phyloP scores from a whole-genome alignment of 2,888 invertebrate genomes.

The Mimumesa dahlbomi region DNA sequence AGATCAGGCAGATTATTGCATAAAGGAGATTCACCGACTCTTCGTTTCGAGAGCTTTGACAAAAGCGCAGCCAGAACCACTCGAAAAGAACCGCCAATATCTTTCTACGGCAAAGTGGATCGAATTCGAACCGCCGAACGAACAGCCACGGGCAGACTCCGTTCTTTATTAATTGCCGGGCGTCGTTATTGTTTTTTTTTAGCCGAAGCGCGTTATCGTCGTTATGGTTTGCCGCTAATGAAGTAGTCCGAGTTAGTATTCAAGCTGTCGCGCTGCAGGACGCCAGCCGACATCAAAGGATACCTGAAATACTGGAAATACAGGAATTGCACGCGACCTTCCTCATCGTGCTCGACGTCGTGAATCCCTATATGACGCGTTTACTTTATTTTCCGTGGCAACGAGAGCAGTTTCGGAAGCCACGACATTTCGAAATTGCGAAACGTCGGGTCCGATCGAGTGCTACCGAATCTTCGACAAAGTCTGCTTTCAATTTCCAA shows the following conservation, averaged over 20 bases:
- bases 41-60: constrained; percentile 44
- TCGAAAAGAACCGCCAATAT: constrained; percentile 15
- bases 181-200: constrained; percentile 21
- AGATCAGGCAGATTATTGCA: constrained; percentile 17
- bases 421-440: no score
- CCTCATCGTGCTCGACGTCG: constrained; percentile 10
- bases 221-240: constrained; percentile 38
- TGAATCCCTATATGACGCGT: neutral
- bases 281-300: constrained; percentile 16
- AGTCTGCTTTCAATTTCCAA: no score
- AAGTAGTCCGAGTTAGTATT: constrained; percentile 40
- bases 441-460: no score
- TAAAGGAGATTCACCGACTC: constrained; percentile 41
- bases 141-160: neutral
- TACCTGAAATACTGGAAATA: constrained; percentile 53
- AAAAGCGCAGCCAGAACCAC: constrained; percentile 25
- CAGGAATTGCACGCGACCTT: constrained; percentile 44
- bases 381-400: constrained; percentile 1
- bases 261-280: constrained; percentile 19
- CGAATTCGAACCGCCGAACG: neutral
- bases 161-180: constrained; percentile 33
- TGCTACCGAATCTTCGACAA: no score
- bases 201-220: constrained; percentile 22
- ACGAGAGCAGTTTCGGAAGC: neutral
- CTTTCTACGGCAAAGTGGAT: neutral